Evolutionary conservation across 2,113 vertebrate species (phyloP), one percentile per base, ranked within the genome.

Genomic region (Gyps fulvus): DNA sequence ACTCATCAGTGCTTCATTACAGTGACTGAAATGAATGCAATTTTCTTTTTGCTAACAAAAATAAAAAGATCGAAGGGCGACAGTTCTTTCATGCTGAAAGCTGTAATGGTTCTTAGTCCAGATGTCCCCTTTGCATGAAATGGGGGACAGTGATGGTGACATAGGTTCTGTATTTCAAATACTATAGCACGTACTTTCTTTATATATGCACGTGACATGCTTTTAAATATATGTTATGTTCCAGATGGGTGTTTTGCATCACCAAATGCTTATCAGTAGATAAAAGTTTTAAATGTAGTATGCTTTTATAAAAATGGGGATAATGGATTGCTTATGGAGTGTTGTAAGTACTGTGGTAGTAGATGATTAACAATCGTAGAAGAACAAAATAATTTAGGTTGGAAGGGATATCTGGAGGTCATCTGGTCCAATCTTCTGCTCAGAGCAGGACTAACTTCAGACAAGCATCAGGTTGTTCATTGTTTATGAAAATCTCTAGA

Each of bases 191-290:
- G 52, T 54, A 29, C 14, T 54, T 76, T 79, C 12, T 72, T 90
- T 21, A 14, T 27, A n/a, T 17, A 5, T 1, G 0, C 18, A 69
- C 2, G 0, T 57, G 50, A 74, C 0, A 0, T 66, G 17, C 49
- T 91, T 78, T 91, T 61, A 89, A 78, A 52, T 21, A 16, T 20
- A 11, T 15, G 7, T 42, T 67, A 29, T 36, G 42, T 91, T 81
- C 72, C 57, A 71, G 23, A 17, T 71, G 50, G 10, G 22, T 80
- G 67, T 50, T 81, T 84, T 87, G 38, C 58, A 59, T 74, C 42
- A 54, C 19, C 22, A 27, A 49, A 72, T 90, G n/a, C 42, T 59
- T 74, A 27, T 31, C 31, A 38, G 57, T 19, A 47, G 23, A 27
- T 61, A 23, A 58, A 85, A 62, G 11, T 82, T 85, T 66, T 34